These are phyloP conservation scores for Bombus balteatus DNA, from an alignment of 1,140 invertebrate genomes.

Conservation along the genomic window DNA sequence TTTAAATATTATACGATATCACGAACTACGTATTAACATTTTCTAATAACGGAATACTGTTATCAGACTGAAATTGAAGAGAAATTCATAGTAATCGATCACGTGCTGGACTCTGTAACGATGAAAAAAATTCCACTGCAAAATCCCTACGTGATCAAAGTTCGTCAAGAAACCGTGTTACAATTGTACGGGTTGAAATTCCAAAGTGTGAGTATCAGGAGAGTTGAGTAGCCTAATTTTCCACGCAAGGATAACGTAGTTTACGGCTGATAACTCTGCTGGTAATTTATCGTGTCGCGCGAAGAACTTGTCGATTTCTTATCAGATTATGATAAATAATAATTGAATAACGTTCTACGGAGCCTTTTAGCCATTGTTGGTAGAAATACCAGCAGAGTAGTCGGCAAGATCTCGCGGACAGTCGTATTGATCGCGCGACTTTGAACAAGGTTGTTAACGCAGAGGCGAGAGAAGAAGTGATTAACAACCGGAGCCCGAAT, in stretches of 20 bases:
- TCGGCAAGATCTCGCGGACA: background rate
- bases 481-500: slow-evolving; percentile 77
- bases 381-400: background rate
- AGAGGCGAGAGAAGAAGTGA: slow-evolving; percentile 79
- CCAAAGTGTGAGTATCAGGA: slow-evolving; percentile 66
- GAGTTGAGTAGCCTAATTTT: background rate
- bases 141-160: slow-evolving; percentile 81
- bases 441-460: slow-evolving; percentile 77
- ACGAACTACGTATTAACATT: background rate
- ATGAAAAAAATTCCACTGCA: slow-evolving; percentile 75
- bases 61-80: slow-evolving; percentile 72
- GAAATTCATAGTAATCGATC: slow-evolving; percentile 81
- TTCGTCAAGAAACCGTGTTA: slow-evolving; percentile 77
- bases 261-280: background rate
- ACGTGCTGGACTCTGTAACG: slow-evolving; percentile 77
- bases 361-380: slow-evolving; percentile 1
- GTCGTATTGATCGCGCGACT: slow-evolving; percentile 40
- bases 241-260: background rate
- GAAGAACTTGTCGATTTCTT: background rate
- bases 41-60: background rate
- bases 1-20: no score
- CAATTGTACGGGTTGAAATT: slow-evolving; percentile 79
- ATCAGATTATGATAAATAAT: background rate
- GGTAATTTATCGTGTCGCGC: background rate
- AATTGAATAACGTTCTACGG: no score